phyloP scores from a whole-genome alignment of 2,797 vertebrate species.

The Eidolon dupreanum region DNA sequence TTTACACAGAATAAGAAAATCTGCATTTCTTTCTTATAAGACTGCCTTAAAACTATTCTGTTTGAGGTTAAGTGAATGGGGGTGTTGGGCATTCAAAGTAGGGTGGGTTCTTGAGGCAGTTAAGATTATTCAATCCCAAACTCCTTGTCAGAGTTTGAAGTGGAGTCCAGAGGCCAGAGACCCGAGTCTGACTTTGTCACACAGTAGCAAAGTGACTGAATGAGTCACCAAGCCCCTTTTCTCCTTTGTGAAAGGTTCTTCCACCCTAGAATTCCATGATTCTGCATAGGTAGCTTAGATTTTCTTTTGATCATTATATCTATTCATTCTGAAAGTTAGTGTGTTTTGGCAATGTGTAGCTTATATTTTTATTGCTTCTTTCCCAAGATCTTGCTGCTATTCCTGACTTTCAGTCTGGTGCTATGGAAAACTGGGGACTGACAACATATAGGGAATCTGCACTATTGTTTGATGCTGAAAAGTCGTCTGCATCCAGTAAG shows the following conservation, averaged over 20 bases:
- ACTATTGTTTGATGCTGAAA: constrained; percentile 90
- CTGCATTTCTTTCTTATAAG: neutral
- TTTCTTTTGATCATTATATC: neutral
- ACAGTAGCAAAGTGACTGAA: neutral
- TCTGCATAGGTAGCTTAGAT: neutral
- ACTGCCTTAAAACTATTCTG: neutral
- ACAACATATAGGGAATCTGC: constrained; percentile 92
- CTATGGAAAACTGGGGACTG: constrained; percentile 98
- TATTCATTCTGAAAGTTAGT: neutral
- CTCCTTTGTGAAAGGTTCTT: neutral
- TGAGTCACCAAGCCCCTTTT: neutral
- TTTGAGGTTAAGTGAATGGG: neutral
- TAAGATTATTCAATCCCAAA: neutral
- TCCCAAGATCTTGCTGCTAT: constrained; percentile 93
- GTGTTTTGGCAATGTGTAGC: neutral
- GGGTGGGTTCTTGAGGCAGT: neutral
- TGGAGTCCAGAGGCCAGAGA: neutral
- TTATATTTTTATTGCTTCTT: neutral
- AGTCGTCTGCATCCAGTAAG: constrained; percentile 91
- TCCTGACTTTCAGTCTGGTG: constrained; percentile 94
- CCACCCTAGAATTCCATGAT: neutral
- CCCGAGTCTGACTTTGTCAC: neutral
- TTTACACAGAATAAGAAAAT: constrained; percentile 12
- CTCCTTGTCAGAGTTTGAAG: neutral
- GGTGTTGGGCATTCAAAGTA: neutral